A percentile compares a stretch with the other conserved stretches of the same genome.
These are phyloP conservation scores for Acleris laterana DNA, from an alignment of 2,888 invertebrate genomes.

Conservation along the genomic window DNA sequence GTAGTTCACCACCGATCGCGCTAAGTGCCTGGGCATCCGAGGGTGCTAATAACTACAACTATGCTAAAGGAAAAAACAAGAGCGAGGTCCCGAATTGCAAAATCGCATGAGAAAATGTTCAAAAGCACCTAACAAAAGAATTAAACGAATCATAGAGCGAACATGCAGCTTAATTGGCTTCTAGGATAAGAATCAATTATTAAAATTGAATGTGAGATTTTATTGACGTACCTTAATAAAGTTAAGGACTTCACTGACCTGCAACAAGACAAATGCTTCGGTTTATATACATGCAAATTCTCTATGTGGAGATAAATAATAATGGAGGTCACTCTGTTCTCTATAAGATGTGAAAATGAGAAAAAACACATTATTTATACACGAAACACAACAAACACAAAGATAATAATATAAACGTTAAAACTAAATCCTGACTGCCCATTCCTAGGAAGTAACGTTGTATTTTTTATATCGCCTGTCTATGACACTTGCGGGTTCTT, in stretches of 20 bases:
- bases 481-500: too few relatives aligned
- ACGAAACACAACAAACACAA: too few relatives aligned
- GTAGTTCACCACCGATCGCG: slow-evolving; percentile 28
- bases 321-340: neutral
- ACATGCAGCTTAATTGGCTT: slow-evolving; percentile 30
- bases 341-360: too few relatives aligned
- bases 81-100: slow-evolving; percentile 73
- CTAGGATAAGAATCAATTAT: slow-evolving; percentile 33
- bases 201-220: slow-evolving; percentile 37
- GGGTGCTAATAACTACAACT: slow-evolving; percentile 53
- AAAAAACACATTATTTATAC: too few relatives aligned
- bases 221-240: slow-evolving; percentile 35
- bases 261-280: slow-evolving; percentile 21
- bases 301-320: neutral
- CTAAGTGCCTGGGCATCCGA: slow-evolving; percentile 42
- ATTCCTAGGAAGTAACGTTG: too few relatives aligned
- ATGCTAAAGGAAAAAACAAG: slow-evolving; percentile 58
- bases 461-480: too few relatives aligned
- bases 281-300: neutral
- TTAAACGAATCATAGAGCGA: slow-evolving; percentile 52
- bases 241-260: slow-evolving; percentile 38
- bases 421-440: too few relatives aligned
- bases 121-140: slow-evolving; percentile 60
- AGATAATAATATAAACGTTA: too few relatives aligned
- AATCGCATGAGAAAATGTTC: slow-evolving; percentile 65